Percentiles rank a stretch among this genome's conserved stretches.
These are phyloP conservation scores for Metallyticus violacea DNA, from an alignment of 2,888 invertebrate genomes.

Conservation along the genomic window DNA sequence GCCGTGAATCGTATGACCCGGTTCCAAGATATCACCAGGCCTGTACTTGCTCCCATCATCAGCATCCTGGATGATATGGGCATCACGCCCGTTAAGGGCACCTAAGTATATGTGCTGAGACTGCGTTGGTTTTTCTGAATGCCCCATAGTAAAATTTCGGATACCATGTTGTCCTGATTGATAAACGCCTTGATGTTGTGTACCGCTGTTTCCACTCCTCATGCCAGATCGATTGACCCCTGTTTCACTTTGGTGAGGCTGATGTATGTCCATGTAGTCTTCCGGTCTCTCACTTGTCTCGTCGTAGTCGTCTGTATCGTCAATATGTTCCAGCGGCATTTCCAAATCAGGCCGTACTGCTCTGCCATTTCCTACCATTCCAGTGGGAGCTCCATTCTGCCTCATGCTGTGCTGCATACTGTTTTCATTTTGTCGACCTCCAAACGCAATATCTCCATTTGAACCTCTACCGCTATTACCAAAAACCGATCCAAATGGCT, in stretches of 20 bases:
- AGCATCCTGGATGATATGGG: conserved; percentile 60
- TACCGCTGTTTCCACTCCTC: neutral
- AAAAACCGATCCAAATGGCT: neutral
- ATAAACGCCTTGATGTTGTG: neutral
- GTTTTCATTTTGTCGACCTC: neutral
- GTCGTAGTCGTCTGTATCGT: conserved; percentile 51
- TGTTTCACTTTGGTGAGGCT: neutral
- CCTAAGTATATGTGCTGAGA: conserved; percentile 63
- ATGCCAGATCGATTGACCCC: neutral
- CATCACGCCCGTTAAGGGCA: conserved; percentile 57
- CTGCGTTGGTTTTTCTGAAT: conserved; percentile 41
- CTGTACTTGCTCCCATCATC: conserved; percentile 40
- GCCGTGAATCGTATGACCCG: conserved; percentile 66
- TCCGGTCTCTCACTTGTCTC: conserved; percentile 40
- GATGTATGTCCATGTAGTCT: neutral
- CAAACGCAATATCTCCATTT: neutral
- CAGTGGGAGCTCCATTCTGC: neutral
- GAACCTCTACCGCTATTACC: neutral
- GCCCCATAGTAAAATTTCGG: neutral
- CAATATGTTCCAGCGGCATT: neutral
- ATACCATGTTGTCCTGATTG: neutral
- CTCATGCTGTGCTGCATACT: neutral
- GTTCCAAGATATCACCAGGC: conserved; percentile 57
- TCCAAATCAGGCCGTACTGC: neutral
- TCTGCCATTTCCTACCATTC: neutral